Conservation (phyloP, 2,797 vertebrate species). For the Xiphorhynchus erythropygius region DNA sequence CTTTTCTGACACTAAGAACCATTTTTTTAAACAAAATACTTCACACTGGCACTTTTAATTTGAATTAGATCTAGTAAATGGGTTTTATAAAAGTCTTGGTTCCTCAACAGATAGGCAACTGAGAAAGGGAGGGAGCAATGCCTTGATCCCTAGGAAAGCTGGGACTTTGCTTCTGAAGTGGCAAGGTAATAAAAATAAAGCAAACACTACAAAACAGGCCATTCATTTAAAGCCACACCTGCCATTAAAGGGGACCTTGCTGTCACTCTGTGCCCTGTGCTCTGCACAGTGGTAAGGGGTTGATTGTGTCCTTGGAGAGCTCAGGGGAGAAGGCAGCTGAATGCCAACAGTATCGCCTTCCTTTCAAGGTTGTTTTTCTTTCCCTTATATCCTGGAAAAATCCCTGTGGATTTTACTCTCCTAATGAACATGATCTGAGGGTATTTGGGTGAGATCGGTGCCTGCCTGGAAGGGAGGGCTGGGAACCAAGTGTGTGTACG, state of each 20-base stretch:
- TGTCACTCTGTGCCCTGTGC: background rate
- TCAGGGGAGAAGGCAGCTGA: background rate
- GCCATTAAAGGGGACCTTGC: background rate
- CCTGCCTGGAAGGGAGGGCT: background rate
- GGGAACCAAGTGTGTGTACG: background rate
- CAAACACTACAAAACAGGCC: background rate
- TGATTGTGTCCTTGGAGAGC: background rate
- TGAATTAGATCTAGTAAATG: background rate
- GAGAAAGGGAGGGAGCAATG: background rate
- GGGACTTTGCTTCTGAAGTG: background rate
- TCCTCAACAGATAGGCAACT: background rate
- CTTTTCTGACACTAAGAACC: background rate
- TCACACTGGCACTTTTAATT: background rate
- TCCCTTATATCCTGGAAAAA: background rate
- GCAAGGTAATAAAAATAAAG: background rate
- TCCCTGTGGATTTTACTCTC: background rate
- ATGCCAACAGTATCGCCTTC: background rate
- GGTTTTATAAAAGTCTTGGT: background rate
- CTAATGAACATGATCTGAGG: background rate
- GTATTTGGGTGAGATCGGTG: background rate
- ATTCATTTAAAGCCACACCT: background rate
- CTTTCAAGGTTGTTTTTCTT: background rate
- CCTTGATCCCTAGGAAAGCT: background rate
- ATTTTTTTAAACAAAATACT: background rate
- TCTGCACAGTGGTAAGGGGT: fast-evolving